Percentiles rank a stretch among this genome's conserved stretches.
These are phyloP conservation scores for Chrysolina oricalcia DNA, from an alignment of 2,888 invertebrate genomes.

Conservation along the genomic window DNA sequence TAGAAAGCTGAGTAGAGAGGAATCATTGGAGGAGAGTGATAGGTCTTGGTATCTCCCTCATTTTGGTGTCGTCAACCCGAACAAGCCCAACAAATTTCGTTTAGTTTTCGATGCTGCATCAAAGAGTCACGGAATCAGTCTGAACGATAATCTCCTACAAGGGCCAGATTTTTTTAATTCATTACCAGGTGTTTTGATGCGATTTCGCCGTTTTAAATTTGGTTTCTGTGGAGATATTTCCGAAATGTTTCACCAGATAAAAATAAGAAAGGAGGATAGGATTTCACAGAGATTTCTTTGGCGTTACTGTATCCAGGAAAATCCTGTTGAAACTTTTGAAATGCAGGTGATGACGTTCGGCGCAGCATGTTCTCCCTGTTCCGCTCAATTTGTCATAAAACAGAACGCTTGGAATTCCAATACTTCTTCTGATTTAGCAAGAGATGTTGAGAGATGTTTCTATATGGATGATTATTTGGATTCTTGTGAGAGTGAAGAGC, in stretches of 20 bases:
- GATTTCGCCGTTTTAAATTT: not conserved
- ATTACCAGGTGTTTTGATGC: not conserved
- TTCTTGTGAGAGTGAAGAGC: not conserved
- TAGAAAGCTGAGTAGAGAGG: not conserved
- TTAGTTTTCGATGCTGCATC: no score
- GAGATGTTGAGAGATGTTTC: not conserved
- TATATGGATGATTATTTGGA: not conserved
- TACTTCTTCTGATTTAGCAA: not conserved
- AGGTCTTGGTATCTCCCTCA: no score
- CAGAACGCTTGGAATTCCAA: no score
- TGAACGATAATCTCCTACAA: no score
- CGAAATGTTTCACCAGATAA: no score
- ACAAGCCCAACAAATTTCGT: no score
- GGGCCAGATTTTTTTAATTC: not conserved
- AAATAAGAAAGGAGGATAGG: conserved; percentile 2
- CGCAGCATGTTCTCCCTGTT: no score
- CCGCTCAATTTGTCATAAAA: no score
- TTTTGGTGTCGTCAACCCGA: no score
- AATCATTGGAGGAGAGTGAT: not conserved
- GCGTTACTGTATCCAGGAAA: not conserved
- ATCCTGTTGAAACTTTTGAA: no score
- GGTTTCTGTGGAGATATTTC: conserved; percentile 13
- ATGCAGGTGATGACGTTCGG: no score
- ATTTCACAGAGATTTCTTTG: conserved; percentile 11
- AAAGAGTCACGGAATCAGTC: no score